Evolutionary conservation across 1,140 invertebrate genomes (phyloP), one percentile per base, ranked within the genome.

Genomic region (Idris sp.): DNA sequence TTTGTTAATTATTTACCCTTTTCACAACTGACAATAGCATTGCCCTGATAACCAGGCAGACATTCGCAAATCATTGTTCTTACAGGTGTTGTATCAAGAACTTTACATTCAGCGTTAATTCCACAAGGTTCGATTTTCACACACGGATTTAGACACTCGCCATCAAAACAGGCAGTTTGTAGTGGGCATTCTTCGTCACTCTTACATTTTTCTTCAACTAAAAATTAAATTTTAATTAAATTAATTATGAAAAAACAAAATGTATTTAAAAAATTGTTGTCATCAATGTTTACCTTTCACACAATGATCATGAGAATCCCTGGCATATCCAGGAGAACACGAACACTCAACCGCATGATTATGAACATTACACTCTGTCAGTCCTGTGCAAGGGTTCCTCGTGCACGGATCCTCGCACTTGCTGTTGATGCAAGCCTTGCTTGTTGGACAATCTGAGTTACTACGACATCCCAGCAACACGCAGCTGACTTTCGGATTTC

Each of bases 21-120:
- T 74, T 92, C 92, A 80, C 94, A 95, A 79, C 92, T 89, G 28
- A 93, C 89, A 14, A 93, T 91, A 11, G 94, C 94, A 81, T 95
- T 94, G 83, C 94, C 94, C 83, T 91, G 91, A 81, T 94, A 96
- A 36, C 94, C 94, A 15, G 93, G 92, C n/a, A 93, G 81, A 81
- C 96, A 97, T 83, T 94, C 91, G 76, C 96, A 97, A 54, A 95
- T 91, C 94, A 97, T 95, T 9, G 95, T 96, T 77, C 93, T 90
- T 0, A 97, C 92, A 0, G 95, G 94, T 14, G 91, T 85, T 0
- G 95, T 95, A 78, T 97, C 93, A 2, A 94, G 83, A 0, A 96
- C 92, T 41, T 91, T 91, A 78, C 96, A 97, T 48, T 91, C 88
- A 0, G 95, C 92, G 69, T 96, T 96, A 5, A 91, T 89, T 22